Evolutionary conservation across 2,888 invertebrate species (phyloP), one percentile per base, ranked within the genome.

Genomic region (Scaptomyza polygonia): DNA sequence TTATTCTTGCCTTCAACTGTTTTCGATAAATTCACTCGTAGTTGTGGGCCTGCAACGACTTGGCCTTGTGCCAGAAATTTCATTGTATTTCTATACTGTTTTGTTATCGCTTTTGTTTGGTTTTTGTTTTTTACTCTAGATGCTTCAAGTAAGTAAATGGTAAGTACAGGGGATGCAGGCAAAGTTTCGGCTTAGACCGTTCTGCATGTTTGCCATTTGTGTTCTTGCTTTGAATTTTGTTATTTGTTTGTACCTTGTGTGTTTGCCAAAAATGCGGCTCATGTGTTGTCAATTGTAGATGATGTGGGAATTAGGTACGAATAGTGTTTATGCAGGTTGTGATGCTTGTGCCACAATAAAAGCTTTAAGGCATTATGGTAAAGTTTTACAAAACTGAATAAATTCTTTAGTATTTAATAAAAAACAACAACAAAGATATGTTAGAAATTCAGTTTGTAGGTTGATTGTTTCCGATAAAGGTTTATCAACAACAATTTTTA

Each of bases 251-350:
- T 34, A 9, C 2, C 21, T 21, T 12, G 12, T n/a, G 12, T 67
- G 65, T 67, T 66, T 72, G 75, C 64, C 68, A 70, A 59, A 76
- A 77, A 79, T 86, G 79, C 70, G 76, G 81, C 79, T 67, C 86
- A 80, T 80, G 76, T 76, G 82, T 69, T 80, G 82, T 84, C 76
- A 78, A 78, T 81, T 83, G 79, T 77, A 83, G 79, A 87, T 86
- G 83, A 81, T 86, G 81, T 86, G 86, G 88, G 78, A 86, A 86
- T 88, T 71, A 71, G 77, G 75, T 69, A 63, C 58, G 59, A 67
- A 78, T 62, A 53, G 61, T 36, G 44, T 14, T 36, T 32, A 43
- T 58, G 55, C 77, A 68, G 68, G 57, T 55, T 63, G 30, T 27
- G 56, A 25, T 32, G 39, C n/a, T 7, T 36, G 25, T 25, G 27